phyloP scores from a whole-genome alignment of 2,888 invertebrate species.

The Empis stercorea region DNA sequence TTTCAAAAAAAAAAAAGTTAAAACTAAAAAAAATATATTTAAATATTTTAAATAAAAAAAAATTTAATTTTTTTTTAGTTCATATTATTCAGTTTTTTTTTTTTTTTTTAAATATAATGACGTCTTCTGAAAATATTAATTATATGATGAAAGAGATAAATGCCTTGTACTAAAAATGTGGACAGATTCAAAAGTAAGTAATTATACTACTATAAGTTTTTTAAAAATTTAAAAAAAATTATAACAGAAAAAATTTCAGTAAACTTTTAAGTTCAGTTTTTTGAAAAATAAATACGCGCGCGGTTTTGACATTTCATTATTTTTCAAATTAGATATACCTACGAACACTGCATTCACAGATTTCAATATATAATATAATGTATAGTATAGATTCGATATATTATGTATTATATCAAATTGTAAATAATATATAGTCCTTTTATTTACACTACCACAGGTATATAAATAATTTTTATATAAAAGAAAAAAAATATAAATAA shows the following conservation, averaged over 20 bases:
- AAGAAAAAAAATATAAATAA: too few species aligned
- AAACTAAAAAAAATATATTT: background rate
- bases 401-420: too few species aligned
- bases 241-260: background rate
- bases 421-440: too few species aligned
- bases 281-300: background rate
- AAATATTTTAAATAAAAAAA: background rate
- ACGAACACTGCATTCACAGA: background rate
- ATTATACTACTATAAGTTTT: background rate
- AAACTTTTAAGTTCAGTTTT: background rate
- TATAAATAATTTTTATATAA: too few species aligned
- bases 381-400: too few species aligned
- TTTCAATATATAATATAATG: background rate
- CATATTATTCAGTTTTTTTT: background rate
- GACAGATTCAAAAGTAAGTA: slow-evolving; percentile 1
- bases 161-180: background rate
- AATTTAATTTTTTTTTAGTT: background rate
- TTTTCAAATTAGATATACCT: background rate
- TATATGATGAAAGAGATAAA: background rate
- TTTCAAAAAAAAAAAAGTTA: background rate
- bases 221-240: background rate
- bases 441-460: too few species aligned
- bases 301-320: background rate
- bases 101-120: background rate
- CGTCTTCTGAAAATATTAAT: background rate